Conservation (phyloP, 2,888 invertebrate genomes). For the Therioaphis trifolii region DNA sequence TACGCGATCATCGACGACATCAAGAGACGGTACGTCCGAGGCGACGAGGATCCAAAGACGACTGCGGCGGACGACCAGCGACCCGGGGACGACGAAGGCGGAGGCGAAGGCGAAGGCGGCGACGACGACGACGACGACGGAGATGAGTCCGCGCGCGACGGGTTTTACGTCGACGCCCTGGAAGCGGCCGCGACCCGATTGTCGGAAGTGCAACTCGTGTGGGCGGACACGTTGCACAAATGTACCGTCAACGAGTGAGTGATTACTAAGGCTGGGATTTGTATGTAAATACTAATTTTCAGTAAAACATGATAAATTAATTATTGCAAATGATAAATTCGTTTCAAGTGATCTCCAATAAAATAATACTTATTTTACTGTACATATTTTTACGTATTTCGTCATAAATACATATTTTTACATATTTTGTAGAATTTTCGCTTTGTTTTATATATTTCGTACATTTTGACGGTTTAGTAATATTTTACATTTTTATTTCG, state of each 20-base stretch:
- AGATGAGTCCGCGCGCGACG: not conserved
- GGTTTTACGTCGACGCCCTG: conserved; percentile 6
- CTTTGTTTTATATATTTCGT: too few relatives aligned
- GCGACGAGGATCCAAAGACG: not conserved
- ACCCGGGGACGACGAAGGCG: not conserved
- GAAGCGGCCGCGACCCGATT: not conserved
- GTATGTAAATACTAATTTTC: too few relatives aligned
- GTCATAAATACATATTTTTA: too few relatives aligned
- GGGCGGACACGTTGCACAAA: conserved; percentile 6
- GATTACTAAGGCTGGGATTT: too few relatives aligned
- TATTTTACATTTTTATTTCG: too few relatives aligned
- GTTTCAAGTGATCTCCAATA: too few relatives aligned
- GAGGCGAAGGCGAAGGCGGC: not conserved
- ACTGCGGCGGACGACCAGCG: not conserved
- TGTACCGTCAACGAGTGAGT: conserved; percentile 22
- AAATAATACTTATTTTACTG: too few relatives aligned
- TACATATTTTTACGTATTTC: too few relatives aligned
- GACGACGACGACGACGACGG: not conserved
- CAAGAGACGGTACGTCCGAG: not conserved
- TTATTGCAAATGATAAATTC: too few relatives aligned
- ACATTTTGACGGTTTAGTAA: too few relatives aligned
- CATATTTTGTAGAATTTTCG: too few relatives aligned
- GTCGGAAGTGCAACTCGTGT: conserved; percentile 8
- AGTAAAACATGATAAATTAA: too few relatives aligned
- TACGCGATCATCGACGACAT: not conserved